Percentiles rank a stretch among this genome's conserved stretches.
Conservation (phyloP, 2,797 vertebrate species). For the Artibeus lituratus region DNA sequence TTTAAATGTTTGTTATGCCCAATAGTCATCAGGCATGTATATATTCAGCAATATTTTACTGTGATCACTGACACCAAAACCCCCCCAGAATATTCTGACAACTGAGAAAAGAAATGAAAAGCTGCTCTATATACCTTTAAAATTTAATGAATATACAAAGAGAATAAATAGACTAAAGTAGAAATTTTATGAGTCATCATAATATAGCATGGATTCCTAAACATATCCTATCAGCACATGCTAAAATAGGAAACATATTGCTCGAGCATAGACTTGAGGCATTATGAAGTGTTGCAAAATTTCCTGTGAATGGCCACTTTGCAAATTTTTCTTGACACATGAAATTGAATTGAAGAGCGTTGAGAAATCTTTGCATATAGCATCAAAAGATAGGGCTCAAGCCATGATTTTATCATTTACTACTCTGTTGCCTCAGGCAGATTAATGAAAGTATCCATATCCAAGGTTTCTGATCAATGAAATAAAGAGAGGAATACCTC, state of each 20-base stretch:
- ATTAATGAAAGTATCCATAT: neutral
- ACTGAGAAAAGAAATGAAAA: neutral
- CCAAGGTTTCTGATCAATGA: neutral
- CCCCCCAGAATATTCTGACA: neutral
- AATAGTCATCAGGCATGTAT: neutral
- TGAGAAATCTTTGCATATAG: neutral
- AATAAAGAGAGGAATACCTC: neutral
- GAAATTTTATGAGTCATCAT: neutral
- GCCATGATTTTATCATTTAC: neutral
- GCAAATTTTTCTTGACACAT: neutral
- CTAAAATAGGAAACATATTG: neutral
- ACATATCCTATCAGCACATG: neutral
- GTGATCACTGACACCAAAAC: neutral
- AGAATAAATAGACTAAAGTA: neutral
- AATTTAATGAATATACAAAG: neutral
- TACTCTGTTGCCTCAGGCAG: neutral
- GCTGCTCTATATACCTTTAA: neutral
- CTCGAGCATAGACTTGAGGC: neutral
- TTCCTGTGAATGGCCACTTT: neutral
- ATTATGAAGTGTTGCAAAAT: neutral
- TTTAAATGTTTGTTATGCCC: constrained; percentile 7
- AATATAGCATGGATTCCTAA: neutral
- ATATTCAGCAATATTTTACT: neutral
- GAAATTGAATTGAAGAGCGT: neutral
- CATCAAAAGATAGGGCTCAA: neutral